These are phyloP conservation scores for Ganaspis brasiliensis DNA, from an alignment of 2,888 invertebrate genomes.

Conservation along the genomic window DNA sequence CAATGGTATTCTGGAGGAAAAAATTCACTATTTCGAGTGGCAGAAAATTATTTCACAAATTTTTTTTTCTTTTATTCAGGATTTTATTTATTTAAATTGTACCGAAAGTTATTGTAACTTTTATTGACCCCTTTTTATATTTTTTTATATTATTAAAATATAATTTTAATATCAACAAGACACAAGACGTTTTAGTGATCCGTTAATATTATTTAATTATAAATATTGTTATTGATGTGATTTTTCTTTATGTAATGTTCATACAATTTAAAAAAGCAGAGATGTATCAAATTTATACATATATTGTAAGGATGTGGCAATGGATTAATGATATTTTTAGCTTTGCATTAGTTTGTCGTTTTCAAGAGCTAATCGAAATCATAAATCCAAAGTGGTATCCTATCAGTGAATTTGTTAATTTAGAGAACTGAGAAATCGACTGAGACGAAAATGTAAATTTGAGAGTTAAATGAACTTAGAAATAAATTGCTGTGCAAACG, in stretches of 20 bases:
- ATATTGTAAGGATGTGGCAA: background rate
- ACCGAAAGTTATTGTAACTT: no score
- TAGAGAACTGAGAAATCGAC: background rate
- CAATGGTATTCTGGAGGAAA: background rate
- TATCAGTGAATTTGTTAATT: background rate
- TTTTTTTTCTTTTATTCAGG: background rate
- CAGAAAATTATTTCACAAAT: background rate
- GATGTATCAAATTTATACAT: background rate
- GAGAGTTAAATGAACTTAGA: background rate
- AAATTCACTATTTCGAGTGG: background rate
- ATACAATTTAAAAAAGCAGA: background rate
- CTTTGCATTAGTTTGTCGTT: slow-evolving; percentile 24
- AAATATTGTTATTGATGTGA: background rate
- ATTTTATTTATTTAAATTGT: no score
- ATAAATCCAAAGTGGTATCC: slow-evolving; percentile 22
- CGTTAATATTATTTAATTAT: background rate
- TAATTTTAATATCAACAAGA: background rate
- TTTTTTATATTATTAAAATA: no score
- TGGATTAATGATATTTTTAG: slow-evolving; percentile 30
- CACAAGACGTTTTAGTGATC: background rate
- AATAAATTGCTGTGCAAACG: slow-evolving; percentile 11
- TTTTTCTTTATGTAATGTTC: slow-evolving; percentile 14
- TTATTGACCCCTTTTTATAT: no score
- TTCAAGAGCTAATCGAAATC: slow-evolving; percentile 1
- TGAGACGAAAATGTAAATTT: background rate